phyloP scores from a whole-genome alignment of 2,113 vertebrate species.

The Gadus macrocephalus region DNA sequence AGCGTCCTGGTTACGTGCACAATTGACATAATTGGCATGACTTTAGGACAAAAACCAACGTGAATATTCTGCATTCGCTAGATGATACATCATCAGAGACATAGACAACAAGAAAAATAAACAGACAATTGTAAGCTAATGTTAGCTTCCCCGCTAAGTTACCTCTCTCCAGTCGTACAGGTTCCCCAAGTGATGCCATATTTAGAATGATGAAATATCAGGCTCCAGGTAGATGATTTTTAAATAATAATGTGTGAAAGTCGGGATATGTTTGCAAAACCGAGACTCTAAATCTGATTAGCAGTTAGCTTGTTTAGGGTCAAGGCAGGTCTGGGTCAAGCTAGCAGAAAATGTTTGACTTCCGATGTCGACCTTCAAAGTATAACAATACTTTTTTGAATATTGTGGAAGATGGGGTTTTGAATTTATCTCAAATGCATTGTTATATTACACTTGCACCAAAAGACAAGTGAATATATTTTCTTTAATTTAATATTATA shows the following conservation, averaged over 20 bases:
- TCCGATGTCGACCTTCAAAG: no score
- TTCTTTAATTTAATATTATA: no score
- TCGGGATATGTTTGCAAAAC: constrained; percentile 29
- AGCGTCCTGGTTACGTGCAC: no score
- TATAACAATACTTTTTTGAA: no score
- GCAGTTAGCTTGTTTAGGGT: constrained; percentile 64
- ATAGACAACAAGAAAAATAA: background rate
- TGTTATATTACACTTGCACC: no score
- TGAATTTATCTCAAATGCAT: no score
- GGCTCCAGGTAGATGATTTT: background rate
- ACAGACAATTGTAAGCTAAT: constrained; percentile 41
- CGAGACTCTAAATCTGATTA: constrained; percentile 63
- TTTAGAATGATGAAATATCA: background rate
- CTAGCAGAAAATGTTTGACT: background rate
- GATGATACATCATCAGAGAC: background rate
- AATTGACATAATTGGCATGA: no score
- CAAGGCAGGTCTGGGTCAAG: background rate
- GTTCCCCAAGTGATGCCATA: constrained; percentile 85
- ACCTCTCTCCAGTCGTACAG: constrained; percentile 91
- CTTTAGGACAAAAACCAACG: no score
- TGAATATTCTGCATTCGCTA: no score
- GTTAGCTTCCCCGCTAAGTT: constrained; percentile 56
- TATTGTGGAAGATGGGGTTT: no score
- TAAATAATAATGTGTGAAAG: constrained; percentile 1
- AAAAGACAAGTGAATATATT: no score